phyloP scores from a whole-genome alignment of 2,888 invertebrate genomes.

The Cataglyphis livida region DNA sequence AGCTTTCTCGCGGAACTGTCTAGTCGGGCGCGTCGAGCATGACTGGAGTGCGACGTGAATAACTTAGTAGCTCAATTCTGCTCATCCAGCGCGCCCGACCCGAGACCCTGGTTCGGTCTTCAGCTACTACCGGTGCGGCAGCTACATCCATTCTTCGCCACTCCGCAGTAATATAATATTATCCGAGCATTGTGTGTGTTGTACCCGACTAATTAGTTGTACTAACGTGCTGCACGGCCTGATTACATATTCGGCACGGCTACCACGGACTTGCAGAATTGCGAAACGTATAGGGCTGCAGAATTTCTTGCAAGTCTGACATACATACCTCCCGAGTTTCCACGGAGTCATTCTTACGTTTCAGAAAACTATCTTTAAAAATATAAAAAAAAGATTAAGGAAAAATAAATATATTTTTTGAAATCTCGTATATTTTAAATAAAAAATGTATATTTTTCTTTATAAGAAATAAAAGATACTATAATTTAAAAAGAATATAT shows the following conservation, averaged over 20 bases:
- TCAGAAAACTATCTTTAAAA: not conserved
- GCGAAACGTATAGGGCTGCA: constrained; percentile 43
- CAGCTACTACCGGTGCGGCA: constrained; percentile 22
- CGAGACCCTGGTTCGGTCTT: constrained; percentile 40
- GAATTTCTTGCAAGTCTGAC: constrained; percentile 18
- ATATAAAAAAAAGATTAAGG: not conserved
- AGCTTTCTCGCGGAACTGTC: constrained; percentile 79
- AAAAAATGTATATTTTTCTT: not conserved
- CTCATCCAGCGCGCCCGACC: constrained; percentile 33
- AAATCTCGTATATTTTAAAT: not conserved
- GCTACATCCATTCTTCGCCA: constrained; percentile 71
- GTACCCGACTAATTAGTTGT: constrained; percentile 84
- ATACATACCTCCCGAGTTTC: not conserved
- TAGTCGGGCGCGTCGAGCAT: constrained; percentile 81
- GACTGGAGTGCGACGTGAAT: constrained; percentile 84
- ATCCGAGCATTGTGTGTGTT: constrained; percentile 85
- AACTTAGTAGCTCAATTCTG: constrained; percentile 82
- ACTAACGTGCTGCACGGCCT: constrained; percentile 83
- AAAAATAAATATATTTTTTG: not conserved
- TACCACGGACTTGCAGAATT: constrained; percentile 69
- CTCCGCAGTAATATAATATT: constrained; percentile 83
- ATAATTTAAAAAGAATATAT: not conserved
- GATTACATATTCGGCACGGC: constrained; percentile 84
- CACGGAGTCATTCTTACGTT: not conserved
- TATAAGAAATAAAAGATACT: not conserved